Evolutionary conservation across 2,113 vertebrate species (phyloP), one percentile per base, ranked within the genome.

Genomic region (Cichladusa arquata): DNA sequence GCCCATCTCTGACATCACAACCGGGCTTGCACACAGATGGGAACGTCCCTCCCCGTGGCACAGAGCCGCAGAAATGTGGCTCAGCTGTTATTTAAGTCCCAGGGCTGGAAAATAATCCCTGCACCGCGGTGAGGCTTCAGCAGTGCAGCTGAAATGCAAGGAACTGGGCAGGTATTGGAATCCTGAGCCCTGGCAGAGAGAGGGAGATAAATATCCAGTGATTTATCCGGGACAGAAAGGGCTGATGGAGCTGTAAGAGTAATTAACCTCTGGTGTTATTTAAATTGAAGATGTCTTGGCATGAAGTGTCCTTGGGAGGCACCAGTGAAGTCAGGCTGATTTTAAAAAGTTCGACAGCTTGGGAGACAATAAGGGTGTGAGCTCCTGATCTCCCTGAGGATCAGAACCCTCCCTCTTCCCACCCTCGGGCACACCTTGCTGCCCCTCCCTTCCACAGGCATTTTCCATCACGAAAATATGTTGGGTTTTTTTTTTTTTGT

Each of bases 201-300:
- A 69, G 56, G 8, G 38, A 76, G 60, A 87, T 23, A 80, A 94
- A 88, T 15, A 69, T 1, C 33, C 62, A 19, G 79, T 12, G 66
- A 82, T 66, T 53, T 83, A 42, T 36, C 42, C 7, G 3, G 60
- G 38, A 67, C 64, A 34, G 69, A 74, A 77, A 72, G 77, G 82
- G 71, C 85, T 90, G 86, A 61, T 65, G 74, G 67, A 94, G 79
- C 57, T 60, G 16, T 1, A 8, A 57, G 62, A 88, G 88, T 77
- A 95, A 94, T 90, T 94, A 94, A 96, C 76, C 86, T 88, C 82
- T 51, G 82, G 62, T 42, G 79, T 73, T 92, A 34, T 24, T 93
- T 50, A 56, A 92, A 94, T 77, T 54, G 82, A 92, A 72, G 76
- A 86, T 38, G 56, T 53, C 79, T 88, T 66, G 72, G 85, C 62